Conservation (phyloP, 2,888 invertebrate genomes). For the Tineola bisselliella region DNA sequence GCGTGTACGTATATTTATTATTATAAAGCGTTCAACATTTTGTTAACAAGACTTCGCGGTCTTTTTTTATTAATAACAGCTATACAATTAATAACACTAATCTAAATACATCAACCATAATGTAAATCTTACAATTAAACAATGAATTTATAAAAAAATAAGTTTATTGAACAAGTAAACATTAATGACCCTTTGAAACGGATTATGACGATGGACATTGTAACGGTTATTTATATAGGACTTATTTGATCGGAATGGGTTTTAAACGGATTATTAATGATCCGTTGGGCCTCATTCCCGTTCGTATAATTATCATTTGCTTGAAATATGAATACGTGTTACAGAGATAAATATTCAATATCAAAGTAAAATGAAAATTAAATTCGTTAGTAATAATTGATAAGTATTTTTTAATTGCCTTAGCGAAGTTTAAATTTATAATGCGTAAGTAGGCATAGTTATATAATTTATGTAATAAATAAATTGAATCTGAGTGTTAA, state of each 20-base stretch:
- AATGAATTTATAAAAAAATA: not conserved
- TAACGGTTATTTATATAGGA: slow-evolving; percentile 47
- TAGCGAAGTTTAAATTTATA: too few relatives aligned
- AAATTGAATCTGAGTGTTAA: too few relatives aligned
- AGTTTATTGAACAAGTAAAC: not conserved
- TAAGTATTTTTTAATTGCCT: too few relatives aligned
- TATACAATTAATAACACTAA: not conserved
- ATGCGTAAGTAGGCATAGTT: too few relatives aligned
- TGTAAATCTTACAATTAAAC: not conserved
- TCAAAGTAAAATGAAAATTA: too few relatives aligned
- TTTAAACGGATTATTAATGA: slow-evolving; percentile 45
- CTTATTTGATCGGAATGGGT: slow-evolving; percentile 43
- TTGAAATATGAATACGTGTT: not conserved
- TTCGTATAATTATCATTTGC: not conserved
- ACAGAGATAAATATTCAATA: too few relatives aligned
- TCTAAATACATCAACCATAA: not conserved
- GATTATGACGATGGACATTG: not conserved
- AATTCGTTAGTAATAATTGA: too few relatives aligned
- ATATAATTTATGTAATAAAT: too few relatives aligned
- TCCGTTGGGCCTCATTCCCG: slow-evolving; percentile 18
- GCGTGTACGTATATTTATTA: too few relatives aligned
- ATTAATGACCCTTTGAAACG: not conserved
- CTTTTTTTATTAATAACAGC: too few relatives aligned
- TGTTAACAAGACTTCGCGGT: too few relatives aligned
- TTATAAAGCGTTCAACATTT: too few relatives aligned